phyloP scores from a whole-genome alignment of 2,888 invertebrate genomes.

The Tupiocoris notatus region DNA sequence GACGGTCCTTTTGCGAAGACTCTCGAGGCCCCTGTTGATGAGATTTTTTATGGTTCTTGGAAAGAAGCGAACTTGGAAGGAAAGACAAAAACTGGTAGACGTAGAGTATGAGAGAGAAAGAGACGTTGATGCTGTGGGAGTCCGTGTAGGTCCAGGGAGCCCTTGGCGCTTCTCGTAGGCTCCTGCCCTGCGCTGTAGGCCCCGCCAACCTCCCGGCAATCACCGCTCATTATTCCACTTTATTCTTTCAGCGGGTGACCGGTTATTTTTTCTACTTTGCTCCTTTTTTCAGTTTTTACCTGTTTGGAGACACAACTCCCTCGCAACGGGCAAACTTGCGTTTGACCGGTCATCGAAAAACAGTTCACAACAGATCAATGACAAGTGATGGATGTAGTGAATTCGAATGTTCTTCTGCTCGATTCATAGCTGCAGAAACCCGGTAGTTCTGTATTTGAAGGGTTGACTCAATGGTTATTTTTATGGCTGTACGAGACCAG shows the following conservation, averaged over 20 bases:
- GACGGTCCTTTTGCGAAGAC: not conserved
- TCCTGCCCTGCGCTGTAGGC: not conserved
- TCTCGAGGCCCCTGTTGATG: conserved; percentile 16
- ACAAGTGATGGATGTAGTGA: no score
- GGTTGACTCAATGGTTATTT: no score
- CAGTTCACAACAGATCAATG: conserved; percentile 30
- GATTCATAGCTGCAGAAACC: no score
- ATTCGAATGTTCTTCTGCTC: no score
- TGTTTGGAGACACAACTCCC: conserved; percentile 1
- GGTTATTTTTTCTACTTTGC: conserved; percentile 1
- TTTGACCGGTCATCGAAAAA: not conserved
- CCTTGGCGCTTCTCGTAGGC: conserved; percentile 27
- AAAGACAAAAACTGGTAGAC: conserved; percentile 10
- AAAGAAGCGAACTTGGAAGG: conserved; percentile 31
- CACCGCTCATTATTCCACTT: conserved; percentile 41
- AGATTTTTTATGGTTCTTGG: conserved; percentile 41
- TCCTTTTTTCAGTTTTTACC: conserved; percentile 10
- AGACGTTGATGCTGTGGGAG: no score
- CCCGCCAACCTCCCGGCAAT: conserved; percentile 36
- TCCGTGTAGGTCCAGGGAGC: conserved; percentile 1
- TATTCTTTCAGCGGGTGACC: conserved; percentile 32
- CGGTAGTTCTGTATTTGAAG: no score
- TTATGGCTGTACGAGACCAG: no score
- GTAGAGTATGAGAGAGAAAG: not conserved
- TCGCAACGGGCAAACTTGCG: no score